A percentile compares a stretch with the other conserved stretches of the same genome.
phyloP scores from a whole-genome alignment of 2,797 vertebrate genomes.

The Austrolebias charrua region DNA sequence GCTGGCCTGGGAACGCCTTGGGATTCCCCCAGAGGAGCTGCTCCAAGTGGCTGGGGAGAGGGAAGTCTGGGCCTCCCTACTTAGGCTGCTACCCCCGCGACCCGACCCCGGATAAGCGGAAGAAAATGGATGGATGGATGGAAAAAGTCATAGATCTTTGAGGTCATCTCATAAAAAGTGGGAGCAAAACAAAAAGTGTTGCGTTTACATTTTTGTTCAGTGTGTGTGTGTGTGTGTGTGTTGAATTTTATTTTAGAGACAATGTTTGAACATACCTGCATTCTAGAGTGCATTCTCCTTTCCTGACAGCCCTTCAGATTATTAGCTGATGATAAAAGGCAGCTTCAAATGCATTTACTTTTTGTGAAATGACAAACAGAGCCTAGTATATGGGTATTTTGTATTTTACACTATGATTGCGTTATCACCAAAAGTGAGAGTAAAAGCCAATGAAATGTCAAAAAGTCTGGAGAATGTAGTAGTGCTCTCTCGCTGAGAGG shows the following conservation, averaged over 20 bases:
- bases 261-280: background rate
- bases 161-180: too few relatives aligned
- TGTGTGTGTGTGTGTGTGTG: too few relatives aligned
- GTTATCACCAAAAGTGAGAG: conserved; percentile 60
- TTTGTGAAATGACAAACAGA: conserved; percentile 63
- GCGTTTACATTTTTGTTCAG: too few relatives aligned
- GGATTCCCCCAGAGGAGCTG: too few relatives aligned
- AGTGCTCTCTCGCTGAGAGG: conserved; percentile 33
- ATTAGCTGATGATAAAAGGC: conserved; percentile 56
- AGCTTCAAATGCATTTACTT: conserved; percentile 61
- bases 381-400: conserved; percentile 69
- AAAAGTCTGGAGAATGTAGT: conserved; percentile 43
- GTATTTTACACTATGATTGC: conserved; percentile 67
- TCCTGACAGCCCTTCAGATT: conserved; percentile 30
- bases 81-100: too few relatives aligned
- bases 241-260: background rate
- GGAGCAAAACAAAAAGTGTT: too few relatives aligned
- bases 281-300: background rate
- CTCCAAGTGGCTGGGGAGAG: too few relatives aligned
- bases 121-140: too few relatives aligned
- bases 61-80: too few relatives aligned
- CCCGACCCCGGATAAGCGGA: too few relatives aligned
- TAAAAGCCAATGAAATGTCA: conserved; percentile 72
- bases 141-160: too few relatives aligned
- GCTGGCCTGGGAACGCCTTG: too few relatives aligned